Conservation (phyloP, 92 coral and sea anemone species). For the Porites evermanni region DNA sequence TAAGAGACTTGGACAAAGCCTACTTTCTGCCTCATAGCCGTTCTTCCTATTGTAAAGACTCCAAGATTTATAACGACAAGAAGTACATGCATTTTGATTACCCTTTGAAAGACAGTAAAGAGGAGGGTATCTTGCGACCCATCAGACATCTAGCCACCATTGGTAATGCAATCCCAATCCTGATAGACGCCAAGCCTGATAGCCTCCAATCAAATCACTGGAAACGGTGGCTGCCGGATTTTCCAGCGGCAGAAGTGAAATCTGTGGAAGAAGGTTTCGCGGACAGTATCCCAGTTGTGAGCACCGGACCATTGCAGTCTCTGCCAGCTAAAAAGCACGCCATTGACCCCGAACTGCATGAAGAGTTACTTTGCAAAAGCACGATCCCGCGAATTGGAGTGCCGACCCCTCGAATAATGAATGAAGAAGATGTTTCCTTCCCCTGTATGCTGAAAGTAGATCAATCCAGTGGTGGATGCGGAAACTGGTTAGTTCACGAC, state of each 20-base stretch:
- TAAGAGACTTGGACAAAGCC: no score
- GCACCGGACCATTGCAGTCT: background rate
- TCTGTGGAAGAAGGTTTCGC: background rate
- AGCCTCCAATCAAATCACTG: conserved; percentile 1
- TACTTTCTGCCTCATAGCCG: background rate
- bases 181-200: background rate
- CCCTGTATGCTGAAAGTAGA: background rate
- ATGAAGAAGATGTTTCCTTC: background rate
- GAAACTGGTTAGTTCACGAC: background rate
- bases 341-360: no score
- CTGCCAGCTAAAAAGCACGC: conserved; percentile 1
- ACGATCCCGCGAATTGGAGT: background rate
- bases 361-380: background rate
- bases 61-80: background rate
- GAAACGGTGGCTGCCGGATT: conserved; percentile 4
- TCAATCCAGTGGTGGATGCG: background rate
- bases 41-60: background rate
- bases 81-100: background rate
- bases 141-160: no score
- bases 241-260: background rate
- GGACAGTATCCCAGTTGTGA: background rate
- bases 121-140: background rate
- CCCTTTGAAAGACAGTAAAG: background rate
- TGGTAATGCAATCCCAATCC: background rate
- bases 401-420: background rate